phyloP scores from a whole-genome alignment of 2,888 invertebrate genomes.

The Campoplex capitator region DNA sequence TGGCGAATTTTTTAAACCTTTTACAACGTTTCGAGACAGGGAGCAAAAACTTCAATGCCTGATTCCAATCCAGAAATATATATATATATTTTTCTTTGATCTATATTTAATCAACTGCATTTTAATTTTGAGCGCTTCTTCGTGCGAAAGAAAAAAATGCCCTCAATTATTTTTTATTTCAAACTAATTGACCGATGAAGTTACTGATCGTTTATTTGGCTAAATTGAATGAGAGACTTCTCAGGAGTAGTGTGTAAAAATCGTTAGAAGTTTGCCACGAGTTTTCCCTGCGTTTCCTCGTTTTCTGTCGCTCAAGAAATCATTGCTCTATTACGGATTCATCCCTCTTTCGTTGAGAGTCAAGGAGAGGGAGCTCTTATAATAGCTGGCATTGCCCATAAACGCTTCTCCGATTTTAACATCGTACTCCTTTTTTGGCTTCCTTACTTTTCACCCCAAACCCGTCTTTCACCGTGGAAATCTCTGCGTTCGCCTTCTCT shows the following conservation, averaged over 20 bases:
- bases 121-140: neutral
- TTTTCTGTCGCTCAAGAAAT: conserved; percentile 45
- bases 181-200: neutral
- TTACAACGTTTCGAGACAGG: neutral
- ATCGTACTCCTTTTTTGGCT: conserved; percentile 35
- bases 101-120: neutral
- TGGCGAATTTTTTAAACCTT: conserved; percentile 61
- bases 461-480: conserved; percentile 71
- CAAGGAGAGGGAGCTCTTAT: conserved; percentile 46
- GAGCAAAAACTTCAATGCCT: neutral
- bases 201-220: neutral
- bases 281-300: conserved; percentile 43
- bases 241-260: conserved; percentile 32
- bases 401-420: conserved; percentile 59
- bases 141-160: neutral
- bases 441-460: conserved; percentile 44
- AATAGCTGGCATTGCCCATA: conserved; percentile 60
- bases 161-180: neutral
- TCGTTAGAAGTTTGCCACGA: conserved; percentile 46
- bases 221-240: conserved; percentile 27
- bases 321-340: conserved; percentile 63
- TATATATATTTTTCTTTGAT: neutral
- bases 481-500: conserved; percentile 75
- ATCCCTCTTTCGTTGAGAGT: conserved; percentile 55
- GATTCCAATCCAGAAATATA: neutral